phyloP scores from a whole-genome alignment of 2,888 invertebrate genomes.

The Bembecia ichneumoniformis region DNA sequence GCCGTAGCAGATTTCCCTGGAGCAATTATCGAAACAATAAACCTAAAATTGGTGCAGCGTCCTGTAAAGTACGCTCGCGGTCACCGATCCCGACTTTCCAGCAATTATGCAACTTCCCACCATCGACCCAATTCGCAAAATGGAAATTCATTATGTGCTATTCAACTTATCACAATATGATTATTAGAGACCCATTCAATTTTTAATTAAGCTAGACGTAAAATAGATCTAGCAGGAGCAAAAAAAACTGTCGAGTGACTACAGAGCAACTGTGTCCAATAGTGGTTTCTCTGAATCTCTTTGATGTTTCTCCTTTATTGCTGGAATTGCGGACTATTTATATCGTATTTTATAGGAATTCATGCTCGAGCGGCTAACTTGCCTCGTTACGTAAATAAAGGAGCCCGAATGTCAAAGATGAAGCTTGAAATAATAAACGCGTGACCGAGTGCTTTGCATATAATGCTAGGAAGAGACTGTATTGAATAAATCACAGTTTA shows the following conservation, averaged over 20 bases:
- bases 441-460: conserved; percentile 35
- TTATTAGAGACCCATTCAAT: conserved; percentile 52
- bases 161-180: conserved; percentile 65
- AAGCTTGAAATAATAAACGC: conserved; percentile 38
- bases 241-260: conserved; percentile 6
- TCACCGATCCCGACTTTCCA: conserved; percentile 54
- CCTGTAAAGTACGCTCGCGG: conserved; percentile 40
- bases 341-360: conserved; percentile 47
- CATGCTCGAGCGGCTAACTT: conserved; percentile 34
- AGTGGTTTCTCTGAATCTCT: conserved; percentile 43
- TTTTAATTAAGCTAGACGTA: conserved; percentile 46
- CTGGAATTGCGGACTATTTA: conserved; percentile 43
- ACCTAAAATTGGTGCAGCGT: conserved; percentile 60
- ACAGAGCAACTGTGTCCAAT: conserved; percentile 29
- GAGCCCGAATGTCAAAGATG: conserved; percentile 33
- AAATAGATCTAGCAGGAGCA: conserved; percentile 14
- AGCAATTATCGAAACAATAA: conserved; percentile 70
- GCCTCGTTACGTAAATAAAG: conserved; percentile 38
- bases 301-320: conserved; percentile 52
- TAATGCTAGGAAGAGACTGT: conserved; percentile 34
- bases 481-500: conserved; percentile 22
- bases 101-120: conserved; percentile 15
- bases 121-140: conserved; percentile 53
- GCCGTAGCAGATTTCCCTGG: conserved; percentile 41
- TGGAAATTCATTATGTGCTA: conserved; percentile 65